A percentile compares a stretch with the other conserved stretches of the same genome.
Evolutionary conservation across 1,140 invertebrate species (phyloP).

Genomic region (Melitaea cinxia): DNA sequence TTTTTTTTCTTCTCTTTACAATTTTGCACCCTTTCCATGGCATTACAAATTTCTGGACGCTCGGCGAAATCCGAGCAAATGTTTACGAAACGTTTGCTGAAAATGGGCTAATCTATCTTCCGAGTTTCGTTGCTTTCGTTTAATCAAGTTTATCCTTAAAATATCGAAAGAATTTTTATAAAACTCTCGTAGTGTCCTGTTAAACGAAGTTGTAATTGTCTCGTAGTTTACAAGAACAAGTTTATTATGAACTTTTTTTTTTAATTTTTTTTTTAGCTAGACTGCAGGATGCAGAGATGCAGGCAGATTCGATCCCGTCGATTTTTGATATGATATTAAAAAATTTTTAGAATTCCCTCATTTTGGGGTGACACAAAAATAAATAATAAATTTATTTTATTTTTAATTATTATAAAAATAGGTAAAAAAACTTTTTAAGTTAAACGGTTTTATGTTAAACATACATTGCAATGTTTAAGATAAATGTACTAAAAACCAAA

Average conservation of each 20-base stretch:
- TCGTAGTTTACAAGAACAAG: not conserved
- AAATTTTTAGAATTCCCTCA: no score
- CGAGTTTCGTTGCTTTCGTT: conserved; percentile 18
- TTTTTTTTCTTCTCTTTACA: conserved; percentile 2
- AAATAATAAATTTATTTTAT: no score
- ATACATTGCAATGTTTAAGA: no score
- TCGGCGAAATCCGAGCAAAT: conserved; percentile 35
- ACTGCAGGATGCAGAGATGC: no score
- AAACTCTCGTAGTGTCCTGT: not conserved
- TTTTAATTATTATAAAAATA: no score
- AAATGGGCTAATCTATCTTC: conserved; percentile 36
- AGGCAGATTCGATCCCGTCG: no score
- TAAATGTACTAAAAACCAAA: no score
- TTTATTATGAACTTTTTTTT: not conserved
- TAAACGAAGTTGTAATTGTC: not conserved
- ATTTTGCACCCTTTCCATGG: conserved; percentile 21
- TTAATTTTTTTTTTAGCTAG: no score
- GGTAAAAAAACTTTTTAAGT: no score
- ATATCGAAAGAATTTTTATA: conserved; percentile 23
- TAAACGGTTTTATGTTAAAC: no score
- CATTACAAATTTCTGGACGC: conserved; percentile 33
- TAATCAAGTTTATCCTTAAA: conserved; percentile 25
- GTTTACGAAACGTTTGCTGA: conserved; percentile 34
- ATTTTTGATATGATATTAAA: no score
- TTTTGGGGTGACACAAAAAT: no score